Evolutionary conservation across 2,888 invertebrate species (phyloP), one percentile per base, ranked within the genome.

Genomic region (Ophion ventricosus): DNA sequence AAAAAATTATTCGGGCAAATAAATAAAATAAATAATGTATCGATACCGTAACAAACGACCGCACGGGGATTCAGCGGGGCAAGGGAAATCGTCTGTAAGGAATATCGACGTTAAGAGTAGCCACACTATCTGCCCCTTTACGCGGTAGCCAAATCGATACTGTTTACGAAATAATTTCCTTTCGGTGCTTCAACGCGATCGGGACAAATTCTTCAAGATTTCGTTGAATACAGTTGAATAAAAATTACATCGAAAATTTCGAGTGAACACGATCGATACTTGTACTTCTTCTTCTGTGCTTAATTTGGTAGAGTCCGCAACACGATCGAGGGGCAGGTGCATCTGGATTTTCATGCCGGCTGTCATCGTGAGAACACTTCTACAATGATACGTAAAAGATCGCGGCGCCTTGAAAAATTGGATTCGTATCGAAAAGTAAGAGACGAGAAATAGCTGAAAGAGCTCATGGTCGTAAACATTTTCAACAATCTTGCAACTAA

Each of bases 31-130:
- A 49, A 4, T 11, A 4, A 17, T 49, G 17, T 17, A 49, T 17
- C 14, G 49, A 49, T 17, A 2, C 17, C 84, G 85, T 83, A 85
- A 84, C 84, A 86, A 75, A 75, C 69, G 64, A 77, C 83, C 56
- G 54, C 57, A 40, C 35, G 67, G 61, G 64, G 56, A 64, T 78
- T 25, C 14, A 40, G 43, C 26, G 14, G 49, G 11, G 57, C 25
- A 57, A 66, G 10, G 10, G 40, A 76, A 43, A 8, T 17, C 43
- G 23, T 8, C 73, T 29, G 26, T 17, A 26, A 14, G 10, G 63
- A 26, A 26, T 63, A 25, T 25, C 17, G 63, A 26, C 57, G 57
- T 57, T 20, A 8, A 17, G 10, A 14, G 35, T 35, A 35, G 35
- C 7, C 8, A 35, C 35, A 35, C 35, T 17, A 49, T 1, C 14